phyloP scores from a whole-genome alignment of 2,797 vertebrate species.

The Hipposideros larvatus region DNA sequence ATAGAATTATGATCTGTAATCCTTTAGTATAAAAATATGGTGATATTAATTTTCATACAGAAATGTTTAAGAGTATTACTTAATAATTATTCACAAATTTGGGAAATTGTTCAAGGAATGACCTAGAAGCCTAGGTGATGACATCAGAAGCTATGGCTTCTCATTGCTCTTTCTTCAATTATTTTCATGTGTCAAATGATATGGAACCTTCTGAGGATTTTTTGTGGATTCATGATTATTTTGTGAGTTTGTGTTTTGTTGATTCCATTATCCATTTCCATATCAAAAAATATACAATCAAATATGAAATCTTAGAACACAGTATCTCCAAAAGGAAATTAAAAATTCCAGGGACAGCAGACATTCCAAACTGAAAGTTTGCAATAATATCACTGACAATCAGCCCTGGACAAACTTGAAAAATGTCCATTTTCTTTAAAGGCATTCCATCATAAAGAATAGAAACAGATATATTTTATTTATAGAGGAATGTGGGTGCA shows the following conservation, averaged over 20 bases:
- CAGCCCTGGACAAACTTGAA: neutral
- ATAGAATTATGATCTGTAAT: neutral
- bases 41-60: neutral
- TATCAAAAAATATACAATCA: neutral
- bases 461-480: neutral
- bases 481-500: neutral
- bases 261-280: neutral
- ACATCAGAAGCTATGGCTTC: neutral
- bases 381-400: neutral
- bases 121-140: neutral
- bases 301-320: conserved; percentile 11
- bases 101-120: neutral
- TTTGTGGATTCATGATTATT: neutral
- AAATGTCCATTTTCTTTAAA: neutral
- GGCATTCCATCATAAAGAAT: neutral
- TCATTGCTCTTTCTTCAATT: neutral
- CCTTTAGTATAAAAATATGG: neutral
- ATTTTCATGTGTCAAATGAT: neutral
- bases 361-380: neutral
- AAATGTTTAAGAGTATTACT: neutral
- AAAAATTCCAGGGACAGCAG: neutral
- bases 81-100: neutral
- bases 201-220: neutral
- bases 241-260: neutral
- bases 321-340: neutral